Percentiles rank a stretch among this genome's conserved stretches.
Evolutionary conservation across 2,888 invertebrate species (phyloP).

Genomic region (Cataglyphis rosenhaueri): DNA sequence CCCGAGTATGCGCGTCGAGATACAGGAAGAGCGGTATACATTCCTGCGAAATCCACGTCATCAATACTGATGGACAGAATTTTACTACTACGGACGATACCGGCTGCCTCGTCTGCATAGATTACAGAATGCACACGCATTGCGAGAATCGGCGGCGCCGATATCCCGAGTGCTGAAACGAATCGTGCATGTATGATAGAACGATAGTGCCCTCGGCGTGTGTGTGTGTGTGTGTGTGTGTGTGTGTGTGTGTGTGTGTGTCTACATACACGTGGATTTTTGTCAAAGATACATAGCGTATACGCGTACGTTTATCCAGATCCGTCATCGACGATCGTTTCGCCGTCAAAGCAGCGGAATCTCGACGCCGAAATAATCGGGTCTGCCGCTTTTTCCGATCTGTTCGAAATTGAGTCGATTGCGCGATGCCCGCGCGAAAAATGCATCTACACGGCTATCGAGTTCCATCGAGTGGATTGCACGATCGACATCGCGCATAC

Average conservation of each 20-base stretch:
- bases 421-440: slow-evolving; percentile 55
- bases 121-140: slow-evolving; percentile 47
- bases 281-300: slow-evolving; percentile 39
- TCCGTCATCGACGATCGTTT: slow-evolving; percentile 58
- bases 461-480: slow-evolving; percentile 70
- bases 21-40: slow-evolving; percentile 40
- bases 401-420: slow-evolving; percentile 57
- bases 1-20: slow-evolving; percentile 16
- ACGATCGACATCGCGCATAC: slow-evolving; percentile 57
- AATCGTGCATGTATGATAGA: slow-evolving; percentile 12
- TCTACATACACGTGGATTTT: slow-evolving; percentile 54
- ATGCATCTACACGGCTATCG: slow-evolving; percentile 66
- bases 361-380: slow-evolving; percentile 56
- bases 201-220: background rate
- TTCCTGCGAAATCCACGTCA: slow-evolving; percentile 47
- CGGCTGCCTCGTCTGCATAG: slow-evolving; percentile 48
- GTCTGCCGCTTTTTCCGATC: slow-evolving; percentile 58
- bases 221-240: too few relatives aligned
- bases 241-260: background rate
- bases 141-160: slow-evolving; percentile 44
- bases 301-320: slow-evolving; percentile 43
- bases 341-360: slow-evolving; percentile 40
- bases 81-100: slow-evolving; percentile 48
- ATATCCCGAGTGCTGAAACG: slow-evolving; percentile 48
- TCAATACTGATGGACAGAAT: slow-evolving; percentile 46